Base-by-base conservation (phyloP, 2,113 vertebrate genomes). In the Mustelus asterias region DNA sequence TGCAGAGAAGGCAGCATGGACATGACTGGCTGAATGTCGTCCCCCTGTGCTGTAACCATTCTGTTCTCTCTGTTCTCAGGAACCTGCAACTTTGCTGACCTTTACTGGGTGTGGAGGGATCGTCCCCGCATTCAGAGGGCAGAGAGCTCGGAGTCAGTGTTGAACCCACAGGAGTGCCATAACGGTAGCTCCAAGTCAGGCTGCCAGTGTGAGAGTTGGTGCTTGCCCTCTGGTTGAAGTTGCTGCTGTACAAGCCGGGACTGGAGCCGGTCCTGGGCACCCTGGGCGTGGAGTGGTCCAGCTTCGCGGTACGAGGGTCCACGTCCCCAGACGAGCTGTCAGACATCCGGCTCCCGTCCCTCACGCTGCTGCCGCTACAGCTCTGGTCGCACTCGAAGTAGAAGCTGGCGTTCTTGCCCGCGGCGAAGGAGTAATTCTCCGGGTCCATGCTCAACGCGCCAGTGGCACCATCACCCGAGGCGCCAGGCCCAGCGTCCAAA, bases 131-230 rank as follows among this genome's bases (percentile, higher is more conserved):
- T 90, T 96, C 96, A 67, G 96, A 96, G 96, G 94, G 97, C 37
- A 20, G 96, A 5, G 96, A 96, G 0, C 96, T 92, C 0, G 95
- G 96, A 33, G 97, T 97, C 96, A 96, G 96, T 20, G 96, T 96
- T 41, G 96, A 96, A 0, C 92, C 97, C 0, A 0, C 89, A 41
- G 97, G 97, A 54, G 44, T 26, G 0, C 96, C 22, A 41, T 97
- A 97, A 67, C 0, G 93, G 95, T 96, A 98, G 96, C 97, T 97
- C 24, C 97, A 97, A 90, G 96, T 94, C 96, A 97, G 96, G 95
- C 96, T 97, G 89, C 96, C 96, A 3, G 69, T 96, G 0, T 37
- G 89, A 0, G 69, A 78, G 37, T 11, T 22, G 70, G n/a, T 0
- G 14, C 67, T 60, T 5, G 48, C 90, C 72, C 18, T 70, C n/a